Conservation (phyloP, 2,797 vertebrate species). For the Mallotus villosus region DNA sequence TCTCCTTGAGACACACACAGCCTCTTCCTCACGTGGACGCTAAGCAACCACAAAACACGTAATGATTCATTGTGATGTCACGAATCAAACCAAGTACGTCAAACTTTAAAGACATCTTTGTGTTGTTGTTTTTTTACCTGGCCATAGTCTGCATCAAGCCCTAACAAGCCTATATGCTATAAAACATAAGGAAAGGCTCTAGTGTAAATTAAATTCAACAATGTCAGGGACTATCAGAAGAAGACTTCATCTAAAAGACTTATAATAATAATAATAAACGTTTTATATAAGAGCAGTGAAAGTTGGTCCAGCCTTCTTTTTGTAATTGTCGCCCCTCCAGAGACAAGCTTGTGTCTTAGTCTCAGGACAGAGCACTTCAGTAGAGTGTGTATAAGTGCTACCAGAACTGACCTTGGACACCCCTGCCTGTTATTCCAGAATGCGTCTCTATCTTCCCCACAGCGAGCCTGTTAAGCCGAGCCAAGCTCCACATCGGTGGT, state of each 20-base stretch:
- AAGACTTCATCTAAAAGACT: too few relatives aligned
- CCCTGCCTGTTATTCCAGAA: conserved; percentile 5
- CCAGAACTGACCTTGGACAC: conserved; percentile 32
- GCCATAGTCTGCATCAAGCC: neutral
- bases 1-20: neutral
- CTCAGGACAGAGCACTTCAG: conserved; percentile 36
- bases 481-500: conserved; percentile 42
- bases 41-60: neutral
- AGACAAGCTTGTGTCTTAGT: conserved; percentile 16
- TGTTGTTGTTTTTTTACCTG: neutral
- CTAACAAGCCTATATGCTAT: too few relatives aligned
- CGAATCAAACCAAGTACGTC: too few relatives aligned
- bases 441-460: conserved; percentile 7
- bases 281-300: neutral
- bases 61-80: neutral
- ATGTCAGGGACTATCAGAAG: too few relatives aligned
- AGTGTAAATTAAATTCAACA: too few relatives aligned
- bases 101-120: too few relatives aligned
- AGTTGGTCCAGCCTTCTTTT: conserved; percentile 29
- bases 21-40: neutral
- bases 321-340: neutral
- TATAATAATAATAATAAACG: too few relatives aligned
- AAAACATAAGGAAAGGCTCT: too few relatives aligned
- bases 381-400: conserved; percentile 21
- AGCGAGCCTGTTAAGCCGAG: neutral